Evolutionary conservation across 1,140 invertebrate genomes (phyloP).

Genomic region (Formica exsecta): DNA sequence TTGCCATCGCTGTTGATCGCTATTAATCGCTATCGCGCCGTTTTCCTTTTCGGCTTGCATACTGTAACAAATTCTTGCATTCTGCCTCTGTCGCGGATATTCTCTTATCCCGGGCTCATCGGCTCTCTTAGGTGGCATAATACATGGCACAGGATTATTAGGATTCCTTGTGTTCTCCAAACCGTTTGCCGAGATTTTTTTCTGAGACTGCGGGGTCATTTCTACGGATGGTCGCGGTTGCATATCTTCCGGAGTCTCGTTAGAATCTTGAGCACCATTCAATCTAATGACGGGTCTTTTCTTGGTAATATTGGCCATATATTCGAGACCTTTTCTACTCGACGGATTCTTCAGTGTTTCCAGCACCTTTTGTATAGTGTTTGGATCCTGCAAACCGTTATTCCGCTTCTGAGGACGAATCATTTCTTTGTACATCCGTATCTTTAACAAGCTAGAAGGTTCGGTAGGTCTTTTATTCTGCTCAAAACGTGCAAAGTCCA

Average conservation of each 20-base stretch:
- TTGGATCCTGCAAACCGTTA: conserved; percentile 81
- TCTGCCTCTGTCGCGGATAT: conserved; percentile 64
- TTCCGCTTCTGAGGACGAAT: conserved; percentile 75
- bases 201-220: neutral
- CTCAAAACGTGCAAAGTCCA: neutral
- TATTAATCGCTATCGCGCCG: neutral
- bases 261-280: conserved; percentile 78
- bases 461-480: conserved; percentile 28
- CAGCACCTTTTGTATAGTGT: conserved; percentile 65
- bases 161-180: conserved; percentile 76
- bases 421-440: conserved; percentile 74
- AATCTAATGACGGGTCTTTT: conserved; percentile 57
- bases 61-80: conserved; percentile 31
- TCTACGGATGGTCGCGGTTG: neutral
- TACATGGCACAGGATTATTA: conserved; percentile 69
- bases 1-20: neutral
- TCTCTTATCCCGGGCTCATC: conserved; percentile 3
- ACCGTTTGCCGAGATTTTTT: conserved; percentile 72
- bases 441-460: conserved; percentile 77
- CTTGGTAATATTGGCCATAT: conserved; percentile 62
- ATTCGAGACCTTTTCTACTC: conserved; percentile 65
- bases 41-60: conserved; percentile 68
- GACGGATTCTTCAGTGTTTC: conserved; percentile 58
- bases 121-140: neutral
- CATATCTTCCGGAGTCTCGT: conserved; percentile 47